A percentile compares a stretch with the other conserved stretches of the same genome.
phyloP scores from a whole-genome alignment of 92 coral and sea anemone species.

The Muricea muricata region DNA sequence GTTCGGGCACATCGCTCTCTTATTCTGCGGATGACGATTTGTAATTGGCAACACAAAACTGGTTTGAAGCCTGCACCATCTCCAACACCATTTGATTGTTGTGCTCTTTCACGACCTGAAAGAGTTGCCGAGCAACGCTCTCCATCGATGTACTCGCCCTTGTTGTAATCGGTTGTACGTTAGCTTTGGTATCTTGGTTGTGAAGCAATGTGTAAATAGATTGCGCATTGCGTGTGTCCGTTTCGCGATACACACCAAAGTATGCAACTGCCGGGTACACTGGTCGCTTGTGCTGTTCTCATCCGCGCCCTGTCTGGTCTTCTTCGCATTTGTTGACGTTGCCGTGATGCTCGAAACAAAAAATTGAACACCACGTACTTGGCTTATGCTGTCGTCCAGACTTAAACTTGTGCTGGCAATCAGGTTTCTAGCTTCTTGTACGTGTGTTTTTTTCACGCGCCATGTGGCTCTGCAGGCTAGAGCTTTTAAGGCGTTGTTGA shows the following conservation, averaged over 20 bases:
- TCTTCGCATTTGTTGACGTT: neutral
- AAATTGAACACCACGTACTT: neutral
- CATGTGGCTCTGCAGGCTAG: neutral
- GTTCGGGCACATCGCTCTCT: no score
- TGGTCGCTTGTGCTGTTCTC: no score
- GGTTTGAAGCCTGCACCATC: conserved; percentile 3
- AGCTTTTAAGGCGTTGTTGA: neutral
- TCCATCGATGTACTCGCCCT: neutral
- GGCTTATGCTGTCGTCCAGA: neutral
- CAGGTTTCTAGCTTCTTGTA: neutral
- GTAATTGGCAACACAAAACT: conserved; percentile 4
- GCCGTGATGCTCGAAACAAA: neutral
- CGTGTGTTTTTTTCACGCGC: no score
- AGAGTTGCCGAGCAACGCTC: neutral
- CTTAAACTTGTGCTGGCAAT: neutral
- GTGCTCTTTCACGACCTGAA: conserved; percentile 20
- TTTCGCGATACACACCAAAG: neutral
- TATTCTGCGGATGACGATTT: neutral
- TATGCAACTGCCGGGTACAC: neutral
- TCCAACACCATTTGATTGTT: conserved; percentile 8
- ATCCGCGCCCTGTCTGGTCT: no score
- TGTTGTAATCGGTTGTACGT: neutral
- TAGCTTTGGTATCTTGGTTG: neutral
- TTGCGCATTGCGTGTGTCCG: neutral
- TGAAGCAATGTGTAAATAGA: neutral